Percentiles rank a stretch among this genome's conserved stretches.
phyloP scores from a whole-genome alignment of 1,140 invertebrate species.

The Ceratosolen solmsi region DNA sequence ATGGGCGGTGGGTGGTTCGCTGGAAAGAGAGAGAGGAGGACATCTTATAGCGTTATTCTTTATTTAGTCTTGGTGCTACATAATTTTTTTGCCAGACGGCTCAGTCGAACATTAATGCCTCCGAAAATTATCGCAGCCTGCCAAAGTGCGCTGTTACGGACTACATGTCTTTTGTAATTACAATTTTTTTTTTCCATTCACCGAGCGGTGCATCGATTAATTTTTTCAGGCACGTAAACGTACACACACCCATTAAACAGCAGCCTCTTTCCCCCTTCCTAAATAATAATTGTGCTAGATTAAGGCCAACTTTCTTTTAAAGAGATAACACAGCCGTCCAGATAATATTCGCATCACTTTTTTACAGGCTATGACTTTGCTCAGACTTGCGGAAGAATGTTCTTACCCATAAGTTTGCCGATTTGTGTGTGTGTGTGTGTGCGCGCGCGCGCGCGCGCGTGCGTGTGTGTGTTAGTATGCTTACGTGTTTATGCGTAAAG shows the following conservation, averaged over 20 bases:
- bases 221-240: neutral
- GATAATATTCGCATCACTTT: neutral
- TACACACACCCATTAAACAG: neutral
- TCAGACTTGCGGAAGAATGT: slow-evolving; percentile 10
- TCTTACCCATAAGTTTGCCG: neutral
- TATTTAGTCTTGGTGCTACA: no score
- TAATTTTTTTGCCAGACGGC: no score
- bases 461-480: neutral
- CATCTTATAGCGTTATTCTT: no score
- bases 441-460: no score
- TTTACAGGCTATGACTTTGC: neutral
- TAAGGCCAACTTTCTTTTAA: neutral
- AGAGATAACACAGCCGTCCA: neutral
- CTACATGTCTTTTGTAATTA: no score
- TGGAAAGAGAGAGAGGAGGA: no score
- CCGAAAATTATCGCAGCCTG: no score
- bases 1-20: no score
- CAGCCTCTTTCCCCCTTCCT: neutral
- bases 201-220: neutral
- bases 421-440: neutral
- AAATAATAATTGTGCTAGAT: neutral
- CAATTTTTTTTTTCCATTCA: neutral
- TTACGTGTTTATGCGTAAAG: slow-evolving; percentile 2
- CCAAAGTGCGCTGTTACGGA: no score
- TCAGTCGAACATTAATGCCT: no score